These are phyloP conservation scores for Tragulus kanchil DNA, from an alignment of 2,113 vertebrate genomes.

Conservation along the genomic window DNA sequence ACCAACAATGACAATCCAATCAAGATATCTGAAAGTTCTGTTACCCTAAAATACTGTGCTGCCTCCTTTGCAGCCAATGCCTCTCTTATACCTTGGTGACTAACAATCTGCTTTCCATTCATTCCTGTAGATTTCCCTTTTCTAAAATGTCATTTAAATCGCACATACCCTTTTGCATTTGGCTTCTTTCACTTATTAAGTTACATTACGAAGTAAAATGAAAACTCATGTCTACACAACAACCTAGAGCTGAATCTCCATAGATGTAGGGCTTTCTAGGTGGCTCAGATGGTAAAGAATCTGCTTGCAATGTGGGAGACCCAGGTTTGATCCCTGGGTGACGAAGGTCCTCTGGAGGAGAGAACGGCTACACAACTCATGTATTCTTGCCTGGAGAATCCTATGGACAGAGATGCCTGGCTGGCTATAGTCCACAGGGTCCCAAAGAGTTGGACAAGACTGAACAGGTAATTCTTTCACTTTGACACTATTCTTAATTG, in stretches of 20 bases:
- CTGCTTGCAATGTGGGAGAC: not conserved
- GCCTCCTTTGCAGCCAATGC: not conserved
- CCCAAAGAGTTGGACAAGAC: not conserved
- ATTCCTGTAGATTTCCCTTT: not conserved
- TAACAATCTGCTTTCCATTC: not conserved
- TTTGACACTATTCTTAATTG: not conserved
- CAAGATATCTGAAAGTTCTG: not conserved
- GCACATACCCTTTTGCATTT: not conserved
- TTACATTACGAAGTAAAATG: not conserved
- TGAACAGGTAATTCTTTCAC: not conserved
- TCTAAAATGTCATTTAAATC: not conserved
- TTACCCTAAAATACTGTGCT: not conserved
- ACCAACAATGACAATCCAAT: not conserved
- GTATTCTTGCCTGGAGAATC: not conserved
- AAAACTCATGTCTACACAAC: not conserved
- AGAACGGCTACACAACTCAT: not conserved
- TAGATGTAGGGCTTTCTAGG: not conserved
- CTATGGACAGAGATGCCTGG: not conserved
- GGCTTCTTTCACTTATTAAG: conserved; percentile 12
- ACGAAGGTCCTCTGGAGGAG: not conserved
- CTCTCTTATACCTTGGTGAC: not conserved
- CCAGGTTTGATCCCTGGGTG: not conserved
- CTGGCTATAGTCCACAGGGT: not conserved
- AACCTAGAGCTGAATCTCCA: not conserved
- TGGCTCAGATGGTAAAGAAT: not conserved